Percentiles rank a stretch among this genome's conserved stretches.
Evolutionary conservation across 2,888 invertebrate genomes (phyloP).

Genomic region (Nephrocerus scutellatus): DNA sequence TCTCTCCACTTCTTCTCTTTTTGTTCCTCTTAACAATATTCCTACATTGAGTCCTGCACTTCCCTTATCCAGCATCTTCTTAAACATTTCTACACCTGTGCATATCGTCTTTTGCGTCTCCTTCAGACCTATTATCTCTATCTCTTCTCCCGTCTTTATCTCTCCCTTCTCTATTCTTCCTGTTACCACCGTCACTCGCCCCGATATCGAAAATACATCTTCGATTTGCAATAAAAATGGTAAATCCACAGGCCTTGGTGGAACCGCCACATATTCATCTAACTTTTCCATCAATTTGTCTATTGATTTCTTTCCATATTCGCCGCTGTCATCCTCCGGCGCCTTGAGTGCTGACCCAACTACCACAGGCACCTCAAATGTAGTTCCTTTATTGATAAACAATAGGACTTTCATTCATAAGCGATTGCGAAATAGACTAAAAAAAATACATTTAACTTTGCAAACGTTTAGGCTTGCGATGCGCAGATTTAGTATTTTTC

Average conservation of each 20-base stretch:
- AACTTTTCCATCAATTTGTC: background rate
- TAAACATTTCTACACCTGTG: slow-evolving; percentile 1
- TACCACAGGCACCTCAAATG: background rate
- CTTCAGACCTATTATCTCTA: background rate
- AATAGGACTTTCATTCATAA: too few relatives aligned
- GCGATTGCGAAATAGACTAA: too few relatives aligned
- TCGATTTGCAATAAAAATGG: slow-evolving; percentile 1
- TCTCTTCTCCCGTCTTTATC: background rate
- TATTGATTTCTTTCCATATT: background rate
- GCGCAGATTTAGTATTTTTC: too few relatives aligned
- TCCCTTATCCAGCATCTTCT: background rate
- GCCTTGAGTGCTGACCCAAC: background rate
- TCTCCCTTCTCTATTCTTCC: background rate
- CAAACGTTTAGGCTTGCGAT: too few relatives aligned
- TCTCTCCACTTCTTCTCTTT: background rate
- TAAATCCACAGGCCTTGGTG: background rate
- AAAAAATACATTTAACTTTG: too few relatives aligned
- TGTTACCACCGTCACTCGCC: background rate
- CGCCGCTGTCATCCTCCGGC: background rate
- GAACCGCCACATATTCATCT: background rate
- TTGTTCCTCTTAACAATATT: background rate
- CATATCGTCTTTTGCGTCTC: background rate
- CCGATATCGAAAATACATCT: slow-evolving; percentile 2
- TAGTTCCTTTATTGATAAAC: too few relatives aligned
- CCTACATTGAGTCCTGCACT: background rate